Percentiles rank a stretch among this genome's conserved stretches.
phyloP scores from a whole-genome alignment of 2,888 invertebrate species.

The Lissocephala sabroskyi region DNA sequence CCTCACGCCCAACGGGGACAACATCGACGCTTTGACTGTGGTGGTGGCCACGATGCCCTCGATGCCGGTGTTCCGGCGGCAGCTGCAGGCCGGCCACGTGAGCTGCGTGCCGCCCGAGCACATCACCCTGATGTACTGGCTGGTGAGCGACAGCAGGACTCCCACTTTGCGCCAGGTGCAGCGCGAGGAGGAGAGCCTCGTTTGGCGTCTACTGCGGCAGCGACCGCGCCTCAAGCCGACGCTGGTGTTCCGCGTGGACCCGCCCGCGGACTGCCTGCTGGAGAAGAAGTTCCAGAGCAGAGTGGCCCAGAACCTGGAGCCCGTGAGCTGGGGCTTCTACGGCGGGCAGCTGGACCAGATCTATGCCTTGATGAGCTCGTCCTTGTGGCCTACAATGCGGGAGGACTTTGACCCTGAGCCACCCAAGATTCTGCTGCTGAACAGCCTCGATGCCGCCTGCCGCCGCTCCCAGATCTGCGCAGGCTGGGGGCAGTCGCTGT shows the following conservation, averaged over 20 bases:
- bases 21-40: slow-evolving; percentile 8
- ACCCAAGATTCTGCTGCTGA: not conserved
- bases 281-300: too few species aligned
- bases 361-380: slow-evolving; percentile 1
- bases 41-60: slow-evolving; percentile 10
- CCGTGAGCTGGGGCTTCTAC: slow-evolving; percentile 7
- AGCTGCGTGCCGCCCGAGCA: slow-evolving; percentile 5
- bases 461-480: slow-evolving; percentile 6
- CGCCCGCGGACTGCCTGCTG: not conserved
- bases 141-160: slow-evolving; percentile 14
- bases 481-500: slow-evolving; percentile 15
- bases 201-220: slow-evolving; percentile 14
- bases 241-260: slow-evolving; percentile 13
- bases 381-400: not conserved
- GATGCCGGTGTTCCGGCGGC: not conserved
- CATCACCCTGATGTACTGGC: slow-evolving; percentile 17
- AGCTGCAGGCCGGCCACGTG: not conserved
- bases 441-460: slow-evolving; percentile 8
- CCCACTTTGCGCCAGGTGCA: slow-evolving; percentile 8
- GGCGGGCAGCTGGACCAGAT: slow-evolving; percentile 17
- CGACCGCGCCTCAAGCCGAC: slow-evolving; percentile 2
- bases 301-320: not conserved
- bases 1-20: not conserved
- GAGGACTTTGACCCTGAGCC: too few species aligned
- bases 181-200: not conserved